Evolutionary conservation across 2,888 invertebrate species (phyloP), one percentile per base, ranked within the genome.

Genomic region (Drosophila antonietae): DNA sequence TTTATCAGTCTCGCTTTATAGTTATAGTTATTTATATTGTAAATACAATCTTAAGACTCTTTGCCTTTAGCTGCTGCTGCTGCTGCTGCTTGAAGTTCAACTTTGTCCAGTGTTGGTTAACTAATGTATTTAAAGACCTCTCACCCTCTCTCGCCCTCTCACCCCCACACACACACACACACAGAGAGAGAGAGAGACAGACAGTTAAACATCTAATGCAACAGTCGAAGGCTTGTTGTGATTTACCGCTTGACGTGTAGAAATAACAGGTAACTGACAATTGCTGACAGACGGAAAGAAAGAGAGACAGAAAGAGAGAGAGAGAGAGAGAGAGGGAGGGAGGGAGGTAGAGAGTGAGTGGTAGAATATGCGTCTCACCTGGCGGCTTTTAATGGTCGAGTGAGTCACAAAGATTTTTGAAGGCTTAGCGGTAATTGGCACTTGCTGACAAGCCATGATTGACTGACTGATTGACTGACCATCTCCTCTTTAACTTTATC

Each of bases 401-500:
- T 83, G 82, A 83, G 65, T 83, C 82, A 84, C 68, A 75, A 59
- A 69, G 60, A 71, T 65, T 67, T 67, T 73, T 47, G 58, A 60
- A 66, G 71, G 71, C 65, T 74, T 70, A 66, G 68, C 56, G 81
- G 80, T 82, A 84, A 84, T 82, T 82, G 84, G 70, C 84, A 82
- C 84, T 82, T 80, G 77, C 57, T 43, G 71, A 68, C 78, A 68
- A 46, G 66, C 61, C 63, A 76, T 46, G 53, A 55, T 46, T 56
- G 66, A 71, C 59, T 62, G 57, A 23, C 46, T 18, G 20, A 35
- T 12, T 57, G 43, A 33, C 44, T 43, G 31, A 9, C 49, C 12
- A 52, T 47, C 35, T 20, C 20, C 33, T 37, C 18, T 18, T 9
- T 5, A 39, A 44, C 52, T 39, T 14, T 53, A 15, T n/a, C 46